Evolutionary conservation across 2,888 invertebrate species (phyloP), one percentile per base, ranked within the genome.

Genomic region (Chrysina gloriosa): DNA sequence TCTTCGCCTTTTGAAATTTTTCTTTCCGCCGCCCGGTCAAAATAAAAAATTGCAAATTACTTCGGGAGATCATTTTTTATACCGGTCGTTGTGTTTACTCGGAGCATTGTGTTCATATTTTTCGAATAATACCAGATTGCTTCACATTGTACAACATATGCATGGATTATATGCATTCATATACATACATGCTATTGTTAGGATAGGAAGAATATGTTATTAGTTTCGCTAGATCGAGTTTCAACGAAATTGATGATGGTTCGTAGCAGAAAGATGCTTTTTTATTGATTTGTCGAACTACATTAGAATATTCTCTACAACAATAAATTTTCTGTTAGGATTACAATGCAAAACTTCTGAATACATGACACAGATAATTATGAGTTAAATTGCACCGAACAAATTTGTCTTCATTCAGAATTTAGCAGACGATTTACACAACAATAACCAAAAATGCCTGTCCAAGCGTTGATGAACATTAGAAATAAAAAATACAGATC

Each of bases 41-140:
- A 56, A 73, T 36, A 73, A 74, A 74, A 73, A 73, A 61, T 61
- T 73, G 74, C 70, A 73, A 73, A 74, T 74, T 72, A 73, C 71
- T 69, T 70, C 65, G 65, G 65, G 50, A 67, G 66, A 72, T 73
- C 72, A 73, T 74, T 74, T 74, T 73, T 74, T 74, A 74, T 23
- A 29, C 36, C 56, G 16, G 19, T 21, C 56, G 56, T 23, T 21
- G 56, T 56, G 36, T 56, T 56, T 56, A 56, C 56, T 36, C 23
- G 23, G 11, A 39, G 23, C 21, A 34, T 36, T 56, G 36, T 56
- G 23, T 34, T 36, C 56, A 19, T 23, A 36, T 36, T 56, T 36
- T 36, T 56, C 56, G 36, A 34, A 56, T 56, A 56, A 56, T 36
- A 14, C 56, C 9, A 25, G 56, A 36, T 56, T 36, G 56, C 36